Evolutionary conservation across 1,140 invertebrate species (phyloP), one percentile per base, ranked within the genome.

Genomic region (Dermatophagoides farinae): DNA sequence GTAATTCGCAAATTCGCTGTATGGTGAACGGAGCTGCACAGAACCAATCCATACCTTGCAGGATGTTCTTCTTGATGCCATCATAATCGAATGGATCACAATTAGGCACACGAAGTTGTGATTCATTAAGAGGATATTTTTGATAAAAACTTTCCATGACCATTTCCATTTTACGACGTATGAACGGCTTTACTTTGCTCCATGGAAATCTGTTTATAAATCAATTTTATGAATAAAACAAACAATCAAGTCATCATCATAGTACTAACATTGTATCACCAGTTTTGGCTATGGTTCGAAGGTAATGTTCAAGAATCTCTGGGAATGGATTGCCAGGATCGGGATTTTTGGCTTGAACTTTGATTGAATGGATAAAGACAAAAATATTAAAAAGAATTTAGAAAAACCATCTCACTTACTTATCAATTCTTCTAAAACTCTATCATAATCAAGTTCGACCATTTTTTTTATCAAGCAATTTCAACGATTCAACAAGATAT

Each of bases 81-180:
- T 90, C 86, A 71, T 86, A 92, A 68, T 88, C 86, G 65, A 91
- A 91, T 14, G 84, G 78, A 67, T 91, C 87, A 25, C 91, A 85
- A 70, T 93, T 93, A 0, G 86, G 87, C 67, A 82, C 86, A 16
- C 81, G 78, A 10, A 47, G 11, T 16, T 84, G 79, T 37, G 89
- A 78, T 60, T 82, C 78, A 16, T 85, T 76, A 22, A 79, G 79
- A 6, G 84, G 80, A 60, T 81, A 80, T 23, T 80, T 81, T 69
- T 87, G 82, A 62, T 86, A 81, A 67, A 92, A 92, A 57, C 90
- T 82, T 39, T 80, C 83, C 67, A 92, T 86, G 14, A 91, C 88
- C 59, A 78, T 79, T 12, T 87, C 77, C 4, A 93, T 73, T 70
- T 93, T 93, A 68, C 87, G 82, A 62, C 85, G 64, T 69, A 93